A percentile compares a stretch with the other conserved stretches of the same genome.
These are phyloP conservation scores for Ostrea denselamellosa DNA, from an alignment of 1,140 invertebrate species.

Conservation along the genomic window DNA sequence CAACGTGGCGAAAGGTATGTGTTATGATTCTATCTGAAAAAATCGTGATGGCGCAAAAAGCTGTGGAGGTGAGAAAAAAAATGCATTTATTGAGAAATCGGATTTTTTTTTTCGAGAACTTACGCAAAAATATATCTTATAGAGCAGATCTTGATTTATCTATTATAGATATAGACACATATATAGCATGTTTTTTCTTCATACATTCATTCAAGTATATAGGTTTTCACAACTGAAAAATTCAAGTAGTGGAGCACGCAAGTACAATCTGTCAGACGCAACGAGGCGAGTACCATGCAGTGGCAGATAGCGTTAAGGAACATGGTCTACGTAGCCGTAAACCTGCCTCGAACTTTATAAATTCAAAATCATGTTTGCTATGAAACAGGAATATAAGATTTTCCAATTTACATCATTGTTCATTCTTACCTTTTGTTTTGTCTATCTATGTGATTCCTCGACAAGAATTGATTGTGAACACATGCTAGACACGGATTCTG, in stretches of 20 bases:
- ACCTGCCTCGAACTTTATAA: neutral
- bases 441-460: neutral
- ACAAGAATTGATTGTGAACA: neutral
- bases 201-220: neutral
- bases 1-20: neutral
- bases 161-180: neutral
- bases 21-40: neutral
- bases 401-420: neutral
- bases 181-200: neutral
- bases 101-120: neutral
- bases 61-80: neutral
- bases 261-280: neutral
- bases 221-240: neutral
- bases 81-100: neutral
- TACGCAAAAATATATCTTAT: neutral
- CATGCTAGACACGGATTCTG: neutral
- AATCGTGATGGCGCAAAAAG: neutral
- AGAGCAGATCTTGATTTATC: too few relatives aligned
- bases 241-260: neutral
- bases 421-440: neutral
- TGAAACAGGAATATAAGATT: neutral
- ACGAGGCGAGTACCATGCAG: neutral
- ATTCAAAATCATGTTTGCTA: neutral
- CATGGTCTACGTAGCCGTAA: neutral
- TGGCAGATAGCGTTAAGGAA: neutral